Percentiles rank a stretch among this genome's conserved stretches.
Evolutionary conservation across 2,113 vertebrate genomes (phyloP).

Genomic region (Gasterosteus aculeatus): DNA sequence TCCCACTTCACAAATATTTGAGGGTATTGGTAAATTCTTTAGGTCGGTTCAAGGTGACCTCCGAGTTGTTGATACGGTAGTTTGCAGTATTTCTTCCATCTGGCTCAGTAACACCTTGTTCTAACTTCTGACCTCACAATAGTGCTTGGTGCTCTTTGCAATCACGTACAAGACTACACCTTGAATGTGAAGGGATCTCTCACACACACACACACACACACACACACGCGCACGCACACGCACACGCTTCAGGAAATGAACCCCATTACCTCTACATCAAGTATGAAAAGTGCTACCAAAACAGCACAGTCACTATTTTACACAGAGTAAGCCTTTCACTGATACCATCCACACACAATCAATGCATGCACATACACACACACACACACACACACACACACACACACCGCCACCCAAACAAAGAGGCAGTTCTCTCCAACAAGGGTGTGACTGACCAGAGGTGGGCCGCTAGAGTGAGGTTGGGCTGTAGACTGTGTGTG

Average conservation of each 20-base stretch:
- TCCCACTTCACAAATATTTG: too few species aligned
- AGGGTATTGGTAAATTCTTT: too few species aligned
- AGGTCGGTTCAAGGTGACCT: too few species aligned
- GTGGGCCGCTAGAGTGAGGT: conserved; percentile 50
- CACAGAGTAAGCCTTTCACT: conserved; percentile 67
- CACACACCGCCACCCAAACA: conserved; percentile 47
- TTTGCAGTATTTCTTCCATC: too few species aligned
- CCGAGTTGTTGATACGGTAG: too few species aligned
- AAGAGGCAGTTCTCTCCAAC: conserved; percentile 68
- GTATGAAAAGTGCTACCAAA: conserved; percentile 58
- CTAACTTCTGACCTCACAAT: conserved; percentile 8
- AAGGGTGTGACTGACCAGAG: conserved; percentile 65
- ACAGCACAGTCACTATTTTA: conserved; percentile 42
- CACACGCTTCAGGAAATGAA: conserved; percentile 55
- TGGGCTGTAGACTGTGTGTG: conserved; percentile 20
- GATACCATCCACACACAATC: conserved; percentile 30
- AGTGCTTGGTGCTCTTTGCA: conserved; percentile 18
- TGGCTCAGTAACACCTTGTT: not conserved
- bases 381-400: conserved; percentile 20
- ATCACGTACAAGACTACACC: not conserved
- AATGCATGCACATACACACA: conserved; percentile 6
- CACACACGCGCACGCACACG: conserved; percentile 30
- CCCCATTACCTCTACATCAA: conserved; percentile 60
- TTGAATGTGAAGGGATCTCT: conserved; percentile 8
- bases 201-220: conserved; percentile 9